phyloP scores from a whole-genome alignment of 2,113 vertebrate species.

The Otocyon megalotis region DNA sequence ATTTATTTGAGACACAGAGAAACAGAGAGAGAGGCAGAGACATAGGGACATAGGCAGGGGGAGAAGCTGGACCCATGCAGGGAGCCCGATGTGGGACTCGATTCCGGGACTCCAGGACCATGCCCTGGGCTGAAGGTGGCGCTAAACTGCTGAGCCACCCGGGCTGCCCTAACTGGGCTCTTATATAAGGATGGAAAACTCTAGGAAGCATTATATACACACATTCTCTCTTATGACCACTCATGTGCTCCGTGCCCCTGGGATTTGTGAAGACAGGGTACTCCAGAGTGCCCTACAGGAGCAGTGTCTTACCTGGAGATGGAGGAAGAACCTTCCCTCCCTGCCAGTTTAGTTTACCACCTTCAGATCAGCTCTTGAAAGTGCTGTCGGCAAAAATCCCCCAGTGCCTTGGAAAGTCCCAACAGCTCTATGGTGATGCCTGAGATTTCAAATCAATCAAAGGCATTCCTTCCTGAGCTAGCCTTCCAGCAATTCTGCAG shows the following conservation, averaged over 20 bases:
- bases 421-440: not conserved
- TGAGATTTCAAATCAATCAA: constrained; percentile 20
- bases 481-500: not conserved
- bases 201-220: not conserved
- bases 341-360: not conserved
- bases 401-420: constrained; percentile 34
- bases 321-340: not conserved
- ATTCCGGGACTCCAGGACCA: no score
- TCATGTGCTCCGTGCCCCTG: not conserved
- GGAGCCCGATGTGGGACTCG: no score
- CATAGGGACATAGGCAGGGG: no score
- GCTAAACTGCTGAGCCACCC: no score
- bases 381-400: not conserved
- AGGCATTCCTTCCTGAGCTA: not conserved
- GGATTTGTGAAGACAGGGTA: not conserved
- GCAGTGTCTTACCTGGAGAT: not conserved
- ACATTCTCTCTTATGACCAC: not conserved
- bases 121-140: no score
- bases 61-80: no score
- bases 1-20: no score
- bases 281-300: not conserved
- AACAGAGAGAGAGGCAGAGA: no score
- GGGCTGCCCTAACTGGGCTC: not conserved
- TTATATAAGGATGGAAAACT: not conserved
- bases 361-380: not conserved